These are phyloP conservation scores for Trichopoda pennipes DNA, from an alignment of 2,888 invertebrate species.

Conservation along the genomic window DNA sequence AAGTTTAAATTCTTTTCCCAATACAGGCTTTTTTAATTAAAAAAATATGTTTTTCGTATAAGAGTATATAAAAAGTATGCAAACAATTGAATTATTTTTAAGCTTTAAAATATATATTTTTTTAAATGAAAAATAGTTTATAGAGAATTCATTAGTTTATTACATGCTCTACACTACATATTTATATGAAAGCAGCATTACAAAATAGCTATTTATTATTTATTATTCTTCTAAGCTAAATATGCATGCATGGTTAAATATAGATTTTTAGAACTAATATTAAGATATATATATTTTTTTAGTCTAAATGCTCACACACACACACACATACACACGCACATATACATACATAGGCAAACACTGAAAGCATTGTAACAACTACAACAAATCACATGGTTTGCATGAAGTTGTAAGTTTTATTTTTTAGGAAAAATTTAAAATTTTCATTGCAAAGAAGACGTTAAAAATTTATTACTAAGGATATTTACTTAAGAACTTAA, in stretches of 20 bases:
- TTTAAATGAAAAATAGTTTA: slow-evolving; percentile 8
- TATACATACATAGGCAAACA: slow-evolving; percentile 49
- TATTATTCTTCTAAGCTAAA: neutral
- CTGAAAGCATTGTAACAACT: slow-evolving; percentile 53
- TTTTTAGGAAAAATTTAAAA: neutral
- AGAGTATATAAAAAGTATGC: neutral
- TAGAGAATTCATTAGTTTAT: neutral
- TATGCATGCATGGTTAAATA: neutral
- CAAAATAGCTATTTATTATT: slow-evolving; percentile 1
- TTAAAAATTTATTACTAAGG: slow-evolving; percentile 3
- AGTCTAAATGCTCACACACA: slow-evolving; percentile 42
- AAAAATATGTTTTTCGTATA: too few species aligned
- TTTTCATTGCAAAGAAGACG: slow-evolving; percentile 27
- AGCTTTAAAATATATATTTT: neutral
- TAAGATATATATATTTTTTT: slow-evolving; percentile 35
- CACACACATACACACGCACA: slow-evolving; percentile 50
- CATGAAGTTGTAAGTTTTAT: slow-evolving; percentile 40
- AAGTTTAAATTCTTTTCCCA: too few species aligned
- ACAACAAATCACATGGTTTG: slow-evolving; percentile 43
- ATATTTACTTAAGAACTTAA: neutral
- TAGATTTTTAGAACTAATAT: slow-evolving; percentile 4
- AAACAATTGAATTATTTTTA: neutral
- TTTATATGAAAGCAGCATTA: slow-evolving; percentile 2
- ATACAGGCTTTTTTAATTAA: too few species aligned
- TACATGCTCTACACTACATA: neutral